These are phyloP conservation scores for Drosophila dunni DNA, from an alignment of 1,140 invertebrate genomes.

Conservation along the genomic window DNA sequence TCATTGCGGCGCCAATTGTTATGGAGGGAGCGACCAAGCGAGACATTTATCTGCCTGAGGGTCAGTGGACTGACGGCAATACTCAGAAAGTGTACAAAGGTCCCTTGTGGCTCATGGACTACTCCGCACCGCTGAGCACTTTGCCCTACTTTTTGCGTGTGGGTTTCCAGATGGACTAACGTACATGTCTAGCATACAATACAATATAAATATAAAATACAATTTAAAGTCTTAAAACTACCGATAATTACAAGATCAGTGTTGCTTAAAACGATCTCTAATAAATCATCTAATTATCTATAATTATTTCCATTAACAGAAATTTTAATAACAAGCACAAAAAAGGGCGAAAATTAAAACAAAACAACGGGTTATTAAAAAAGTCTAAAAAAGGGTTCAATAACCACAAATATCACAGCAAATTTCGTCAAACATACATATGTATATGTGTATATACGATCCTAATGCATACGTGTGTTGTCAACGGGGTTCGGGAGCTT, in stretches of 20 bases:
- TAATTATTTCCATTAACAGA: neutral
- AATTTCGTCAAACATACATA: constrained; percentile 54
- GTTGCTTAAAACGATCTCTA: no score
- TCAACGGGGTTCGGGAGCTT: constrained; percentile 7
- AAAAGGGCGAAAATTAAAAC: constrained; percentile 18
- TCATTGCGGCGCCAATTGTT: constrained; percentile 94
- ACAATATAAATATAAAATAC: neutral
- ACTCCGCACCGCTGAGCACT: constrained; percentile 88
- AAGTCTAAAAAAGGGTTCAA: constrained; percentile 6
- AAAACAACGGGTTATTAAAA: constrained; percentile 25
- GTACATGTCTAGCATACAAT: neutral
- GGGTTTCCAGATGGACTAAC: constrained; percentile 50
- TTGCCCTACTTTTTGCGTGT: constrained; percentile 88
- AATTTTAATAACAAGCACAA: constrained; percentile 31
- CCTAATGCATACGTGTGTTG: constrained; percentile 34
- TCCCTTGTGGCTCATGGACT: constrained; percentile 88
- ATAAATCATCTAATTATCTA: neutral
- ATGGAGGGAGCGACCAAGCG: constrained; percentile 87
- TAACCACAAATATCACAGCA: constrained; percentile 31
- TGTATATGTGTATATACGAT: no score
- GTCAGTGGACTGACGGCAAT: constrained; percentile 88
- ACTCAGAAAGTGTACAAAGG: constrained; percentile 85
- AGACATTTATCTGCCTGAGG: constrained; percentile 91
- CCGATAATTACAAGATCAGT: no score
- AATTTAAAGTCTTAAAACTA: neutral